phyloP scores from a whole-genome alignment of 2,113 vertebrate genomes.

The Sorex fumeus region DNA sequence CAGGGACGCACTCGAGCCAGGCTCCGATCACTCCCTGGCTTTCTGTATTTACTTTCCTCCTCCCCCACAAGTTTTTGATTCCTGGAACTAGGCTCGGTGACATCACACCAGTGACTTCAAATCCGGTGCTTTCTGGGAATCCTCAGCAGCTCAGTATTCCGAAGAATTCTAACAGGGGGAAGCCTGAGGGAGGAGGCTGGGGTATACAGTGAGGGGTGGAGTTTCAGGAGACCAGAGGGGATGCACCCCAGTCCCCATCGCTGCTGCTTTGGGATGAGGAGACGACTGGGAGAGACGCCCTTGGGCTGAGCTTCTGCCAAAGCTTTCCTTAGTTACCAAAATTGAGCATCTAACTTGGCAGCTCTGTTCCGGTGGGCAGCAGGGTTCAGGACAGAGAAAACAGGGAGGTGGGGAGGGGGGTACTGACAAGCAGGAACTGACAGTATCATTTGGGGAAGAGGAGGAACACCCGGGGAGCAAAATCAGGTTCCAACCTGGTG shows the following conservation, averaged over 20 bases:
- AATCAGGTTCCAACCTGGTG: background rate
- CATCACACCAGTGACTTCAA: conserved; percentile 81
- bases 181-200: background rate
- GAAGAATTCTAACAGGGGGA: conserved; percentile 56
- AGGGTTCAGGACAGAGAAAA: too few species aligned
- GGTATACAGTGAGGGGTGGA: background rate
- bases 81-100: conserved; percentile 77
- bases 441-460: background rate
- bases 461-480: background rate
- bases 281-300: background rate
- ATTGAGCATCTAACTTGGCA: background rate
- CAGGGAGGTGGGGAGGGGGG: accelerated
- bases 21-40: background rate
- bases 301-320: background rate
- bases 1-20: background rate
- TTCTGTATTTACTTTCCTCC: background rate
- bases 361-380: background rate
- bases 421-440: background rate
- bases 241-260: background rate
- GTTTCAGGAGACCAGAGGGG: background rate
- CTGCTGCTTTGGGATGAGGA: background rate
- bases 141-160: conserved; percentile 69
- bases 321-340: background rate
- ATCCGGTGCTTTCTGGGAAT: conserved; percentile 85
- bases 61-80: conserved; percentile 63